Evolutionary conservation across 30 jellyfish, hydroid and myxozoan genomes (phyloP), one percentile per base, ranked within the genome.

Genomic region (Cassiopea andromeda): DNA sequence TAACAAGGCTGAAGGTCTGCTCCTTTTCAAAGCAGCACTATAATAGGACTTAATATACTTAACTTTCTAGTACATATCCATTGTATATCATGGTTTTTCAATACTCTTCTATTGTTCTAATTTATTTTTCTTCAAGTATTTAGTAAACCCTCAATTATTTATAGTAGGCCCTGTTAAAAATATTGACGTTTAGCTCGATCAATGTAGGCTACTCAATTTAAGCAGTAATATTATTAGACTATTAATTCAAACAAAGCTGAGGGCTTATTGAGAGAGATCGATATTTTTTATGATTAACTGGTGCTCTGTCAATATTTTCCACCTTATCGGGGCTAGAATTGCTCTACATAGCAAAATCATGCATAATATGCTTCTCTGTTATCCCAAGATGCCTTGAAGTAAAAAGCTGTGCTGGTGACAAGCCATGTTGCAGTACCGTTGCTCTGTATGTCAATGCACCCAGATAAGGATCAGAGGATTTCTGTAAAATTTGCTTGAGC

Each of bases 401-500:
- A 6, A 54, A 54, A 54, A 54, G 64, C 12, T 10, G 64, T 54
- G 64, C 64, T 54, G 64, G 64, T 54, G 64, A 54, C 7, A 54
- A 54, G 12, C 64, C 64, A 54, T 54, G 64, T 54, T 54, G 10
- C 64, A 54, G 64, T 54, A 10, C 10, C 12, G 64, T 10, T 3
- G 64, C 12, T 54, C 64, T 54, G 64, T 54, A 54, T 54, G 64
- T 3, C 64, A 54, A 54, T 3, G 10, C 10, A 54, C 64, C 64
- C 64, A 54, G 64, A 54, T 54, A 54, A 10, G 64, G 64, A 68
- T 68, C 47, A 17, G 45, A 17, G 84, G 81, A 48, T 46, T 81
- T 81, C 70, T 60, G 43, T 27, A 81, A 59, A 48, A 81, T 83
- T 83, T 44, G 69, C 38, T 70, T 61, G 87, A 60, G 69, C 67